These are phyloP conservation scores for Leptogaster cylindrica DNA, from an alignment of 2,888 invertebrate species.

Conservation along the genomic window DNA sequence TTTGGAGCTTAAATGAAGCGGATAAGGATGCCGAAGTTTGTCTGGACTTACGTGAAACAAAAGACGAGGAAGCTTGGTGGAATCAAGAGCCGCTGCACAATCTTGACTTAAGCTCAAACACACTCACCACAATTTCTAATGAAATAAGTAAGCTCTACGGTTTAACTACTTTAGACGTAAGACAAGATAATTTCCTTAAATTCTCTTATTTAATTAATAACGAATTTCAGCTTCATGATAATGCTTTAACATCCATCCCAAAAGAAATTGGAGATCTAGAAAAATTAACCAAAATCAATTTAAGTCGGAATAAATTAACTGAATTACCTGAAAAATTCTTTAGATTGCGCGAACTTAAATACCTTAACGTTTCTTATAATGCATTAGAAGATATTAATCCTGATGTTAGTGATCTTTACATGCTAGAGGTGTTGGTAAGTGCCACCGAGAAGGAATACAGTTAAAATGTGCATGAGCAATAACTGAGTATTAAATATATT, in stretches of 20 bases:
- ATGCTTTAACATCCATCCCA: constrained; percentile 76
- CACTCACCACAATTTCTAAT: constrained; percentile 68
- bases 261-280: constrained; percentile 74
- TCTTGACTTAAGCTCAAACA: constrained; percentile 80
- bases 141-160: constrained; percentile 72
- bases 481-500: constrained; percentile 42
- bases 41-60: constrained; percentile 63
- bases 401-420: constrained; percentile 78
- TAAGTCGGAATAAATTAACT: constrained; percentile 73
- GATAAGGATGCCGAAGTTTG: constrained; percentile 67
- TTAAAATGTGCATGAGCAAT: no score
- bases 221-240: constrained; percentile 78
- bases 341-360: constrained; percentile 71
- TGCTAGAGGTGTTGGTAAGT: constrained; percentile 76
- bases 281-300: constrained; percentile 70
- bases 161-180: constrained; percentile 74
- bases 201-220: neutral
- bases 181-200: constrained; percentile 34
- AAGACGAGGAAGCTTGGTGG: constrained; percentile 79
- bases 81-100: constrained; percentile 78
- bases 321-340: constrained; percentile 71
- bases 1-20: constrained; percentile 76
- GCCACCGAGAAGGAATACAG: neutral
- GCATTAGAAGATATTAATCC: constrained; percentile 70
- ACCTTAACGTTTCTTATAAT: constrained; percentile 79